Evolutionary conservation across 2,888 invertebrate species (phyloP).

Genomic region (Caenorhabditis wallacei): DNA sequence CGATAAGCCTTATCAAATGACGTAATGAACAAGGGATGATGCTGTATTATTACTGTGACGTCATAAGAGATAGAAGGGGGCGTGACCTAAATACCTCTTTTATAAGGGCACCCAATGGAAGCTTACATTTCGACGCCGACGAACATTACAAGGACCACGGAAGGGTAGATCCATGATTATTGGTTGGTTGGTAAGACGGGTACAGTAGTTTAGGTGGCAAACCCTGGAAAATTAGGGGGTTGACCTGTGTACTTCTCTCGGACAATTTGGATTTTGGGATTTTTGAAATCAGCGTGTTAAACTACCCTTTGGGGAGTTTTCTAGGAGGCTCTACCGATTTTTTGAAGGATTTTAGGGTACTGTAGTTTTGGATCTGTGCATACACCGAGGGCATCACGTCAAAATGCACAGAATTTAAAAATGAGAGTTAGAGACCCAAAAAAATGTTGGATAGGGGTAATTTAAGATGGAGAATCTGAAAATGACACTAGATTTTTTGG

Average conservation of each 20-base stretch:
- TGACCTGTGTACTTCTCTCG: no score
- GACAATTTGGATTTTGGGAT: no score
- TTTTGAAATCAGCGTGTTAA: background rate
- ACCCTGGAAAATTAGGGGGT: constrained; percentile 55
- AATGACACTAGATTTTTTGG: no score
- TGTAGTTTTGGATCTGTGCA: background rate
- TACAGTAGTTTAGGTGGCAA: constrained; percentile 75
- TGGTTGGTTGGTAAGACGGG: constrained; percentile 69
- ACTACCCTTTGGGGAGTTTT: no score
- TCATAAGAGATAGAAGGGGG: constrained; percentile 77
- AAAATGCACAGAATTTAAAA: no score
- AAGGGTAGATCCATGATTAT: constrained; percentile 80
- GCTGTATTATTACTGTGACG: constrained; percentile 79
- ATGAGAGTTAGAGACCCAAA: no score
- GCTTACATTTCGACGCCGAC: constrained; percentile 71
- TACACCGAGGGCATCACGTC: background rate
- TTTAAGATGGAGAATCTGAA: no score
- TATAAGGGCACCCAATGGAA: background rate
- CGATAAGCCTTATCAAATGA: constrained; percentile 71
- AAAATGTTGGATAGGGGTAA: no score
- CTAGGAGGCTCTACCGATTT: background rate
- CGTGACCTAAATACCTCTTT: constrained; percentile 61
- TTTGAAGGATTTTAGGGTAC: background rate
- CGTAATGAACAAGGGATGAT: constrained; percentile 81
- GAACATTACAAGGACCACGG: constrained; percentile 78